Conservation (phyloP, 2,888 invertebrate genomes). For the Dolichopus griseipennis region DNA sequence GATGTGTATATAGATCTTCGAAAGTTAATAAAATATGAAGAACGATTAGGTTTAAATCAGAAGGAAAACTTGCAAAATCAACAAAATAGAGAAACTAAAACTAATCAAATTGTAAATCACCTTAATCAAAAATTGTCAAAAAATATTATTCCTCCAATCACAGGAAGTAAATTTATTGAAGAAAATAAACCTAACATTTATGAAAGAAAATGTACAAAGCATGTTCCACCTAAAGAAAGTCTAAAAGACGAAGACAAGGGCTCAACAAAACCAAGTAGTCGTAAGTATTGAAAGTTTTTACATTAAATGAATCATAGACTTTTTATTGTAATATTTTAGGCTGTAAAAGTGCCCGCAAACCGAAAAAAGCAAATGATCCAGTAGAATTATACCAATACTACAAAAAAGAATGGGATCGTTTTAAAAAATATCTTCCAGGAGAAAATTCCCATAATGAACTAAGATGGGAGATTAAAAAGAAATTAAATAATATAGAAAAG, state of each 20-base stretch:
- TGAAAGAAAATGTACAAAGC: too few species aligned
- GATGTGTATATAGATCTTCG: constrained; percentile 32
- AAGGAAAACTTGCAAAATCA: constrained; percentile 14
- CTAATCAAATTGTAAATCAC: too few species aligned
- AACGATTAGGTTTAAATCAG: constrained; percentile 29
- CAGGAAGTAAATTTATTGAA: too few species aligned
- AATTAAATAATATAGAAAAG: not conserved
- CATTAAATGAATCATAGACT: too few species aligned
- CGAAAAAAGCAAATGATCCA: constrained; percentile 47
- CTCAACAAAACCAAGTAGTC: too few species aligned
- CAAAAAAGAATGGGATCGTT: constrained; percentile 61
- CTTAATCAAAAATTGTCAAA: too few species aligned
- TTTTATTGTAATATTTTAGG: not conserved
- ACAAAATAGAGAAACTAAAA: not conserved
- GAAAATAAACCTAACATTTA: too few species aligned
- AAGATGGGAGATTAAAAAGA: constrained; percentile 53
- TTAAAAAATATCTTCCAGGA: constrained; percentile 61
- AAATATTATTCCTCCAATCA: too few species aligned
- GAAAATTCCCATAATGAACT: constrained; percentile 58
- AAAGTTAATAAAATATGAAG: constrained; percentile 41
- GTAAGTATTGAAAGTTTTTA: too few species aligned
- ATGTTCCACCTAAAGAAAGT: too few species aligned
- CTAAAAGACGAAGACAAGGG: too few species aligned
- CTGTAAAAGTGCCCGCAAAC: not conserved
- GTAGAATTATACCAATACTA: constrained; percentile 71